Percentiles rank a stretch among this genome's conserved stretches.
Evolutionary conservation across 2,888 invertebrate genomes (phyloP).

Genomic region (Morpho achilles): DNA sequence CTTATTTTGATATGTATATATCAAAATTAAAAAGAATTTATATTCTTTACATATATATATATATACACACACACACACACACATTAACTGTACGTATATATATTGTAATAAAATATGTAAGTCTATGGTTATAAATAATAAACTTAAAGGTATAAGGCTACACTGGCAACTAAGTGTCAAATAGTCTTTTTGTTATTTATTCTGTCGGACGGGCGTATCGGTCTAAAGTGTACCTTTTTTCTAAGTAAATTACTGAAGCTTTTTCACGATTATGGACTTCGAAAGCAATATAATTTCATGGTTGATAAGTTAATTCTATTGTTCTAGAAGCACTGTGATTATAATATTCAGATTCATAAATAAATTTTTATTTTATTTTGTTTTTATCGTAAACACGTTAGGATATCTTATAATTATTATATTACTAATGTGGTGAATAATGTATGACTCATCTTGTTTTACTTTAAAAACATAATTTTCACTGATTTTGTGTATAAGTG

Average conservation of each 20-base stretch:
- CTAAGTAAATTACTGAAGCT: constrained; percentile 8
- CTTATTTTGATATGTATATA: too few relatives aligned
- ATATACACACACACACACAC: too few relatives aligned
- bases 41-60: too few relatives aligned
- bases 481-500: constrained; percentile 23
- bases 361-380: constrained; percentile 18
- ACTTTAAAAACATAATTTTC: constrained; percentile 14
- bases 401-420: constrained; percentile 33
- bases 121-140: too few relatives aligned
- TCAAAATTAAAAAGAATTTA: too few relatives aligned
- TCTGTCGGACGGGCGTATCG: constrained; percentile 46
- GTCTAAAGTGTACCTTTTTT: constrained; percentile 24
- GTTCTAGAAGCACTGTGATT: background rate
- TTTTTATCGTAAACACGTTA: constrained; percentile 41
- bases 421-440: constrained; percentile 37
- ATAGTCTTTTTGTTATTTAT: constrained; percentile 31
- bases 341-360: constrained; percentile 1
- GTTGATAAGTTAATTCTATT: background rate
- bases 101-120: too few relatives aligned
- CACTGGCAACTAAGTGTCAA: background rate
- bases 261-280: constrained; percentile 3
- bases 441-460: constrained; percentile 47
- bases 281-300: background rate
- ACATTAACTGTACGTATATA: too few relatives aligned
- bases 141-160: constrained; percentile 16